A percentile compares a stretch with the other conserved stretches of the same genome.
These are phyloP conservation scores for Montifringilla adamsi DNA, from an alignment of 2,113 vertebrate species.

Conservation along the genomic window DNA sequence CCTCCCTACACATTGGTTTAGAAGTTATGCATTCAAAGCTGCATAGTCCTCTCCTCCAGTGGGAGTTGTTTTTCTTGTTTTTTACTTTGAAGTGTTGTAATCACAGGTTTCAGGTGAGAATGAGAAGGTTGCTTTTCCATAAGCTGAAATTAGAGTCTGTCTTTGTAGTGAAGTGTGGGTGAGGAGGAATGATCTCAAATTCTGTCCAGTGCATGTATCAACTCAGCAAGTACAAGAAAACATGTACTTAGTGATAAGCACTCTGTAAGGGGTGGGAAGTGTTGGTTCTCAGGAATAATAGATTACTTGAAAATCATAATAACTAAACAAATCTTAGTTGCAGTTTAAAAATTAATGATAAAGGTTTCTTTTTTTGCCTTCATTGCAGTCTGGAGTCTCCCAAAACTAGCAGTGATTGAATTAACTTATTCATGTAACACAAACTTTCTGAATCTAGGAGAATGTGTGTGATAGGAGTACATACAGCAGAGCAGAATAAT, in stretches of 20 bases:
- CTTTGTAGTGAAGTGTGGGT: neutral
- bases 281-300: neutral
- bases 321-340: neutral
- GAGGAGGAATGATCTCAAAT: neutral
- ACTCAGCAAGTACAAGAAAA: neutral
- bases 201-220: rapidly evolving
- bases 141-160: neutral
- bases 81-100: neutral
- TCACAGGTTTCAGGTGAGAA: neutral
- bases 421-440: neutral
- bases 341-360: neutral
- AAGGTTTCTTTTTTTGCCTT: neutral
- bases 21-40: neutral
- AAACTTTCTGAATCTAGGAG: neutral
- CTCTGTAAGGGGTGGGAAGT: neutral
- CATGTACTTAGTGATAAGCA: neutral
- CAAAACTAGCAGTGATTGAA: neutral
- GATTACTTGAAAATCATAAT: neutral
- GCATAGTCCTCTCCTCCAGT: neutral
- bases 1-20: neutral
- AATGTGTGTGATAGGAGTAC: neutral
- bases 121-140: neutral
- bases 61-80: neutral
- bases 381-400: neutral
- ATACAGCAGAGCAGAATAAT: neutral